Evolutionary conservation across 2,888 invertebrate genomes (phyloP), one percentile per base, ranked within the genome.

Genomic region (Patella caerulea): DNA sequence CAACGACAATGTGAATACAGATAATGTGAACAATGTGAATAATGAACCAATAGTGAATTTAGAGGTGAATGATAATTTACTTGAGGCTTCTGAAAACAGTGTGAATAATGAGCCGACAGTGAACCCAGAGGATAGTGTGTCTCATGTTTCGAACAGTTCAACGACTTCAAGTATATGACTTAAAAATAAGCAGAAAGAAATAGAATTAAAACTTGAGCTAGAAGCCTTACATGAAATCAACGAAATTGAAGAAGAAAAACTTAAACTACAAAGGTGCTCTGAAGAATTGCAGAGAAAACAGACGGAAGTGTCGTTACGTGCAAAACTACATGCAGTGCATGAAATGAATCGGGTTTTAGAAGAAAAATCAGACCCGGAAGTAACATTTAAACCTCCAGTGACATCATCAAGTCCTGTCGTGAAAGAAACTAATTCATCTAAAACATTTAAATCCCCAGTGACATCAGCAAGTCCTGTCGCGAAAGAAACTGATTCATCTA

Each of bases 161-260:
- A 17, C 56, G 15, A 17, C 56, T 3, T 56, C 65, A 59, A 11
- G 17, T 59, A 4, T 65, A 19, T 24, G 24, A 65, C 14, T 65
- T n/a, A 65, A 19, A 65, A 65, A 19, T 24, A 65, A 65, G 14
- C 65, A 65, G 65, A 65, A 15, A 65, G 65, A 65, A 65, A 65
- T 65, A 19, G 65, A 19, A 14, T 0, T 65, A 24, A 65, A 65
- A 65, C 24, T 65, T n/a, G 65, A 65, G 24, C 15, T 65, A 19
- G 65, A n/a, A 65, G 65, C 65, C 24, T 65, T 65, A 65, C 65
- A 65, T 24, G 65, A 65, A 65, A 11, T 24, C n/a, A 65, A 65
- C 15, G n/a, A 14, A 24, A 24, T 65, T 3, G 65, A 65, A 59
- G 19, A 59, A 15, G 59, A 59, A 12, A 59, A 15, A 2, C 9